These are phyloP conservation scores for Dastarcus helophoroides DNA, from an alignment of 2,888 invertebrate genomes.

Conservation along the genomic window DNA sequence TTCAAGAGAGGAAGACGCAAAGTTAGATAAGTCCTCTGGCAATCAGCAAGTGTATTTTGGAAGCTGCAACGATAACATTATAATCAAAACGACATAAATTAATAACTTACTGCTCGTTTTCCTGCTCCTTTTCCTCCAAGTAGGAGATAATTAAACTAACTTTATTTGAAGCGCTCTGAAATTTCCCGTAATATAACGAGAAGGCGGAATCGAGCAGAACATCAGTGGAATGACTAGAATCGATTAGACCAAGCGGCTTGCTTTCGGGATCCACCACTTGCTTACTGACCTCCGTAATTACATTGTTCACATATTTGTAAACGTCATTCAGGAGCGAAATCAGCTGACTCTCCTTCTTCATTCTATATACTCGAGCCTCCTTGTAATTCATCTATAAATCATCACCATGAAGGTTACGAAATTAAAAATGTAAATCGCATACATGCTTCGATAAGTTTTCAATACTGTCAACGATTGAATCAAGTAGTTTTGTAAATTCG, in stretches of 20 bases:
- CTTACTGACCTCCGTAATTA: slow-evolving; percentile 68
- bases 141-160: slow-evolving; percentile 70
- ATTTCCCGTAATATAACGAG: slow-evolving; percentile 88
- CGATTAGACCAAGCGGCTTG: slow-evolving; percentile 21
- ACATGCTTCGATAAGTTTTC: slow-evolving; percentile 83
- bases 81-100: too few relatives aligned
- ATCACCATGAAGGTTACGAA: too few relatives aligned
- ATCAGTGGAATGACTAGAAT: slow-evolving; percentile 27
- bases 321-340: slow-evolving; percentile 69
- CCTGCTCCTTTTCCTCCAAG: slow-evolving; percentile 65
- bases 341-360: slow-evolving; percentile 76
- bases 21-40: slow-evolving; percentile 71
- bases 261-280: slow-evolving; percentile 46
- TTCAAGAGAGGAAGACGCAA: slow-evolving; percentile 57
- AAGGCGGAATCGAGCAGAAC: slow-evolving; percentile 51
- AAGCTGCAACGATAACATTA: too few relatives aligned
- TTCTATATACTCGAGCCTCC: slow-evolving; percentile 70
- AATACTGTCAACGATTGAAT: slow-evolving; percentile 77
- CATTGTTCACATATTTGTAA: slow-evolving; percentile 63
- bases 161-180: slow-evolving; percentile 83
- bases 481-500: slow-evolving; percentile 68
- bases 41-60: slow-evolving; percentile 59
- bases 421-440: slow-evolving; percentile 32
- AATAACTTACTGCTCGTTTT: slow-evolving; percentile 63
- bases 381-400: slow-evolving; percentile 76